Evolutionary conservation across 2,797 vertebrate genomes (phyloP), one percentile per base, ranked within the genome.

Genomic region (Lepus townsendii): DNA sequence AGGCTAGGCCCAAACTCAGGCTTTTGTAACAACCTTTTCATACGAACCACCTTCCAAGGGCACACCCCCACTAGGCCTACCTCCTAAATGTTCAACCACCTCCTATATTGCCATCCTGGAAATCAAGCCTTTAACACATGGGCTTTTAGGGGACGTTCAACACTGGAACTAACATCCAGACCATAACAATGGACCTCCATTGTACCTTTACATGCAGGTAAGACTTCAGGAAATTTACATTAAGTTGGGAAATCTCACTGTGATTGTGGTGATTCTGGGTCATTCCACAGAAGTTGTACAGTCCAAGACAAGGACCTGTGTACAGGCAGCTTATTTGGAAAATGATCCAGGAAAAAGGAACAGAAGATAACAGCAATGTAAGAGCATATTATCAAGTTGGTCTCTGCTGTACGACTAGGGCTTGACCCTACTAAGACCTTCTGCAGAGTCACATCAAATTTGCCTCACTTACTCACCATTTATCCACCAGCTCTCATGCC

Each of bases 211-310:
- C 30, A n/a, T 77, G 47, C n/a, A 83, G 72, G 73, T 62, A 93
- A 91, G 32, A 66, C 32, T 38, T 80, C 60, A 84, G 32, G 52
- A 90, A 83, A 92, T 35, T 88, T 92, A 62, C 52, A 52, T 35
- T 66, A 91, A 66, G 27, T 50, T 79, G 72, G 42, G 10, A n/a
- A 32, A 50, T 94, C 91, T 93, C 30, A 47, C 54, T 86, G 77
- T 65, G 88, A 89, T 24, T 38, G 38, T 57, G 24, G 22, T 66
- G 87, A 89, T 69, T 94, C 62, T 72, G 68, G 47, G 73, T 92
- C 69, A 22, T 90, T 50, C 72, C 87, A 77, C 57, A 65, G 60
- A 91, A 84, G 19, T 57, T 57, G 54, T 19, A 78, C 26, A 93
- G 50, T 35, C 35, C 11, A 32, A 94, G 35, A 86, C 12, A 50